Evolutionary conservation across 2,797 vertebrate species (phyloP).

Genomic region (Sebastes baramenuke): DNA sequence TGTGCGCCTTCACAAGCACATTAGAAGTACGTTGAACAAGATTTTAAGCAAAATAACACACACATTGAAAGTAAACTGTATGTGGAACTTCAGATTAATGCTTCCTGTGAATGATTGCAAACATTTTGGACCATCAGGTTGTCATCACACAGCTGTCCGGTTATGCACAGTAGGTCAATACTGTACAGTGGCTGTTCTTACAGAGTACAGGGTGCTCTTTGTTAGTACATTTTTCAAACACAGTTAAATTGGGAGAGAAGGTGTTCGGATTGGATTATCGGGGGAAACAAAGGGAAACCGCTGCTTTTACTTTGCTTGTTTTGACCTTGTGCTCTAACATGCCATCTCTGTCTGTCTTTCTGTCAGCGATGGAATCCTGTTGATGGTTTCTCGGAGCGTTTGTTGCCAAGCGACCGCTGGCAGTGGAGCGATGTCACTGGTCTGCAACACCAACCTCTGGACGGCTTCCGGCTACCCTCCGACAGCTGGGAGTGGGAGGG

Average conservation of each 20-base stretch:
- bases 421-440: slow-evolving; percentile 96
- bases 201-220: background rate
- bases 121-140: background rate
- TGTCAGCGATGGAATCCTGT: slow-evolving; percentile 96
- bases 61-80: background rate
- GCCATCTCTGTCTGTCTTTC: background rate
- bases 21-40: background rate
- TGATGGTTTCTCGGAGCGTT: slow-evolving; percentile 92
- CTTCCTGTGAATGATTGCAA: background rate
- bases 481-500: slow-evolving; percentile 97
- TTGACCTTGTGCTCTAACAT: background rate
- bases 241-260: background rate
- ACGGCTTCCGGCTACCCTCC: slow-evolving; percentile 88
- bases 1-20: background rate
- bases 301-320: background rate
- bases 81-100: background rate
- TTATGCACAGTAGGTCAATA: background rate
- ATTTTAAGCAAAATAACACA: background rate
- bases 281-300: background rate
- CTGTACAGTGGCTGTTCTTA: background rate
- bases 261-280: background rate
- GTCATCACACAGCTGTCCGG: background rate
- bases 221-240: background rate
- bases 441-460: slow-evolving; percentile 88
- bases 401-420: slow-evolving; percentile 98